Conservation (phyloP, 1,140 invertebrate genomes). For the Phortica variegata region DNA sequence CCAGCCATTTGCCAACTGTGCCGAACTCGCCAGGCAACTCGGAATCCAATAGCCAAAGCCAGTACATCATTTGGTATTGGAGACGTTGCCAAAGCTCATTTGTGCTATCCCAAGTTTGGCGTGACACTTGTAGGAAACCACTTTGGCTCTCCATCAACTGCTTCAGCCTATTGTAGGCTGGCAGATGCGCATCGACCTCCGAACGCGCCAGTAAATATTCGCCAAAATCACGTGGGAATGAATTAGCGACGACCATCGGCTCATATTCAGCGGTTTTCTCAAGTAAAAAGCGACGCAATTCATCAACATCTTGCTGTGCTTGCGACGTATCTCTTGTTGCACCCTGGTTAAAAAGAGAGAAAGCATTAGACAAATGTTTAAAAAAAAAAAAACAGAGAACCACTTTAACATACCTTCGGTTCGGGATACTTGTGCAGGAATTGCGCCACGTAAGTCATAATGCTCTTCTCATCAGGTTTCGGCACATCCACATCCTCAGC, state of each 20-base stretch:
- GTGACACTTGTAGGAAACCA: constrained; percentile 74
- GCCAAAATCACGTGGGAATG: constrained; percentile 66
- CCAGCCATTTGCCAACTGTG: constrained; percentile 85
- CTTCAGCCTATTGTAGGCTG: constrained; percentile 71
- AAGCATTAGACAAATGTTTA: background rate
- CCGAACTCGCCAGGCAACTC: constrained; percentile 80
- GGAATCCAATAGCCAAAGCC: constrained; percentile 84
- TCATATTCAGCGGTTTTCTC: constrained; percentile 69
- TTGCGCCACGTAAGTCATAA: constrained; percentile 99
- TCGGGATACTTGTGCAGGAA: constrained; percentile 95
- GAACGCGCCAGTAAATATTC: constrained; percentile 71
- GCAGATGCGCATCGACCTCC: constrained; percentile 70
- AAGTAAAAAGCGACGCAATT: constrained; percentile 77
- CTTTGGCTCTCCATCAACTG: constrained; percentile 72
- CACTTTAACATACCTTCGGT: constrained; percentile 64
- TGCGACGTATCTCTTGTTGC: constrained; percentile 52
- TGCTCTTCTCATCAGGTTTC: constrained; percentile 96
- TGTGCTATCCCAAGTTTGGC: constrained; percentile 77
- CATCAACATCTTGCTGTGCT: constrained; percentile 78
- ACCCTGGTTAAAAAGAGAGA: constrained; percentile 28
- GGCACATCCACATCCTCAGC: constrained; percentile 97
- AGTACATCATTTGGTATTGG: constrained; percentile 74
- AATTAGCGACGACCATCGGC: constrained; percentile 64
- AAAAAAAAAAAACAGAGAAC: too few relatives aligned
- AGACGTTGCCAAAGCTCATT: constrained; percentile 75